Conservation (phyloP, 2,888 invertebrate species). For the Ecliptopera silaceata region DNA sequence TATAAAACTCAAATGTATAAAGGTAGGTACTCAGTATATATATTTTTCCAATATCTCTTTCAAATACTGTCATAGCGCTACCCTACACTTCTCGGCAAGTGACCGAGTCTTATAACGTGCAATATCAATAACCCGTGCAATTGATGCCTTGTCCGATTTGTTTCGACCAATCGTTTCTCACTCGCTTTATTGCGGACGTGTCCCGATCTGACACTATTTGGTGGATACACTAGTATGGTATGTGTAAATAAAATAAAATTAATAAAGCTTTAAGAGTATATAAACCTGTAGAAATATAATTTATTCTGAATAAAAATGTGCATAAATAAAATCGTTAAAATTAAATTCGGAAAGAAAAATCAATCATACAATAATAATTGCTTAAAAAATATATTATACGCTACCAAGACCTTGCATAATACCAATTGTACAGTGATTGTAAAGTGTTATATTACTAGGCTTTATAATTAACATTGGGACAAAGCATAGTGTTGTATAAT, state of each 20-base stretch:
- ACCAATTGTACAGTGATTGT: too few species aligned
- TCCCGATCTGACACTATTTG: conserved; percentile 48
- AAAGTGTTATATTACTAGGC: too few species aligned
- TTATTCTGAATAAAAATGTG: too few species aligned
- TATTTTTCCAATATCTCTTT: background rate
- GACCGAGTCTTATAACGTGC: conserved; percentile 41
- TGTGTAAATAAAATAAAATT: conserved; percentile 11
- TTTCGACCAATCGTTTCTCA: conserved; percentile 70
- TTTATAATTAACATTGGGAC: too few species aligned
- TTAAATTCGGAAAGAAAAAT: too few species aligned
- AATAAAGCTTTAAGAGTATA: background rate
- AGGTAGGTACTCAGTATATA: too few species aligned
- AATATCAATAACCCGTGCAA: conserved; percentile 79
- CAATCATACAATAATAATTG: too few species aligned
- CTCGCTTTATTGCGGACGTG: conserved; percentile 69
- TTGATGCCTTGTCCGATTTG: conserved; percentile 81
- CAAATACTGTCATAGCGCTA: background rate
- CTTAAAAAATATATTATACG: too few species aligned
- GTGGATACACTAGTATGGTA: conserved; percentile 33
- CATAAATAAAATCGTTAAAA: too few species aligned
- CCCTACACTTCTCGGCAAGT: conserved; percentile 23
- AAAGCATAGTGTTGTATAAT: too few species aligned
- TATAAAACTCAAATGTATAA: too few species aligned
- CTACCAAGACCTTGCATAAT: too few species aligned
- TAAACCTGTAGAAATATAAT: background rate